Conservation (phyloP, 2,888 invertebrate genomes). For the Xylophagus ater region DNA sequence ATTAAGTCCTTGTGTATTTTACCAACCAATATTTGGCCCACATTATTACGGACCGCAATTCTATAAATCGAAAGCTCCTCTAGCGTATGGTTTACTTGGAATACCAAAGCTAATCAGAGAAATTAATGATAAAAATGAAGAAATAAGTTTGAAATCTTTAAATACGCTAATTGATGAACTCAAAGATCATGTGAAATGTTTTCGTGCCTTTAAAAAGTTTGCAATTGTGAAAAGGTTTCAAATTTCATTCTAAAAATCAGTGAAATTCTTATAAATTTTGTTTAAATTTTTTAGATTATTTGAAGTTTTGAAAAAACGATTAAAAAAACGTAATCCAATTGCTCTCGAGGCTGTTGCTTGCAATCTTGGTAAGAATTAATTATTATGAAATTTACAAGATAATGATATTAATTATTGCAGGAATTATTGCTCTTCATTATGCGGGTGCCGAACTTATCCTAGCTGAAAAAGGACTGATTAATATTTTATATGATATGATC, state of each 20-base stretch:
- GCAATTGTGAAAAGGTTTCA: constrained; percentile 29
- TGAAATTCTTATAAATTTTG: background rate
- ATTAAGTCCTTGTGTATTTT: too few relatives aligned
- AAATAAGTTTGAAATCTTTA: constrained; percentile 26
- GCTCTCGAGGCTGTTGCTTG: constrained; percentile 8
- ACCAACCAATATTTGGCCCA: too few relatives aligned
- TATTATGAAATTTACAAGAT: background rate
- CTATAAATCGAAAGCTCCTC: too few relatives aligned
- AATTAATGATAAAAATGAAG: constrained; percentile 23
- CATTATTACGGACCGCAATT: too few relatives aligned
- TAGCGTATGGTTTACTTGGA: constrained; percentile 29
- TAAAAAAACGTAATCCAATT: background rate
- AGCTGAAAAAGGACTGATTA: constrained; percentile 5
- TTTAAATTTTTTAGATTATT: background rate
- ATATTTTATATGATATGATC: constrained; percentile 9
- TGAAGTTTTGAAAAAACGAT: constrained; percentile 9
- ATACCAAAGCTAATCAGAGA: constrained; percentile 29
- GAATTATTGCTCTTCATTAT: constrained; percentile 3
- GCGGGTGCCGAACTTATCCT: constrained; percentile 6
- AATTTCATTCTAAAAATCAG: background rate
- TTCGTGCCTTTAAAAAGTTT: constrained; percentile 26
- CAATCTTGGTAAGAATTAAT: background rate
- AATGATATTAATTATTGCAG: constrained; percentile 3
- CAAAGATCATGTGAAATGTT: constrained; percentile 26
- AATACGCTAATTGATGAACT: constrained; percentile 28